Conservation (phyloP, 2,888 invertebrate species). For the Tryphoninae sp. region DNA sequence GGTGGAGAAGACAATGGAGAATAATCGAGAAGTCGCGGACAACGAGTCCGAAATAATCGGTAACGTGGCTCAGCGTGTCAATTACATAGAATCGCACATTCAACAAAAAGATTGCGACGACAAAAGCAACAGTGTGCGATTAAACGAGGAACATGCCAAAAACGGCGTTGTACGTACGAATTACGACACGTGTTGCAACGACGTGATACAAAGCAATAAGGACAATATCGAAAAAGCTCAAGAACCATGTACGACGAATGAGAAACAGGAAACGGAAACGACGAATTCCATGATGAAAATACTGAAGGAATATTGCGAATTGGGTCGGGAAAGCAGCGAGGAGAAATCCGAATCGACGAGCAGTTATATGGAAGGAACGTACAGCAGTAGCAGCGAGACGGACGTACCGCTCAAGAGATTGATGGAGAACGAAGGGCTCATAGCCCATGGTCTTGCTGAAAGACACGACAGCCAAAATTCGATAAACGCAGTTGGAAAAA, state of each 20-base stretch:
- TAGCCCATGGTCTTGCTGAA: conserved; percentile 49
- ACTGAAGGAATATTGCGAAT: conserved; percentile 41
- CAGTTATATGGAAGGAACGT: conserved; percentile 67
- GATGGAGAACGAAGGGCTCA: conserved; percentile 59
- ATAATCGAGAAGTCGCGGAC: conserved; percentile 22
- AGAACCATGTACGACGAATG: background rate
- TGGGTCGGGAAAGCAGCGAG: conserved; percentile 66
- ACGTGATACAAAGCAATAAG: conserved; percentile 69
- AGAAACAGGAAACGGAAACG: background rate
- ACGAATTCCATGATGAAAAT: conserved; percentile 26
- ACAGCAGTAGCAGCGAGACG: conserved; percentile 67
- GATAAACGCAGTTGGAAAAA: conserved; percentile 11
- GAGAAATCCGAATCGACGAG: conserved; percentile 71
- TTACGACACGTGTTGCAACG: conserved; percentile 52
- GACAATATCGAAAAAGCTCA: conserved; percentile 56
- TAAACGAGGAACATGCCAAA: conserved; percentile 47
- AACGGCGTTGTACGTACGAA: background rate
- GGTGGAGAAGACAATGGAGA: conserved; percentile 35
- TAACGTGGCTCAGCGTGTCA: conserved; percentile 71
- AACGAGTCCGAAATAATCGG: conserved; percentile 56
- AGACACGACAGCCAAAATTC: conserved; percentile 25
- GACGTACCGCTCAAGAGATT: conserved; percentile 66
- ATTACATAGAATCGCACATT: conserved; percentile 67
- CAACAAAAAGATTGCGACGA: conserved; percentile 57
- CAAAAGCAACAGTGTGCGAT: conserved; percentile 44